Conservation (phyloP, 1,140 invertebrate genomes). For the Argopecten irradians region DNA sequence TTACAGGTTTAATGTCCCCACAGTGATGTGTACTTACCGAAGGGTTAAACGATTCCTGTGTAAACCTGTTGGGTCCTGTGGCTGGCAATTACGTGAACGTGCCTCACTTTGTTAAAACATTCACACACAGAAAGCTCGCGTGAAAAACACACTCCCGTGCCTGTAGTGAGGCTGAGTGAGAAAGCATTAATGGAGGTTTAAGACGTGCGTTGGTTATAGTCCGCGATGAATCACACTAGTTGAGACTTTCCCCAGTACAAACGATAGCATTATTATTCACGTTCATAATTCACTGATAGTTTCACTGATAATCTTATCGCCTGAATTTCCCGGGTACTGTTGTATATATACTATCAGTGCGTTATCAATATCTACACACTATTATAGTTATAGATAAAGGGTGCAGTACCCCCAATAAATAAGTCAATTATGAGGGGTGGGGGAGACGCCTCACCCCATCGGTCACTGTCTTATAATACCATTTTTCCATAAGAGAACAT, state of each 20-base stretch:
- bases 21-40: not conserved
- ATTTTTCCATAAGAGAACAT: too few relatives aligned
- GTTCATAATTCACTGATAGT: slow-evolving; percentile 17
- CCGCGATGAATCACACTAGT: not conserved
- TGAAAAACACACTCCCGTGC: not conserved
- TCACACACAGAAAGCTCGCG: not conserved
- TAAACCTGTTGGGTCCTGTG: not conserved
- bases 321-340: not conserved
- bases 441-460: too few relatives aligned
- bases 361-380: not conserved
- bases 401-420: too few relatives aligned
- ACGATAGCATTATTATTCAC: not conserved
- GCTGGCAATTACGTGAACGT: not conserved
- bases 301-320: not conserved
- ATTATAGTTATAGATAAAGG: too few relatives aligned
- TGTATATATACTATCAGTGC: not conserved
- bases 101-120: not conserved
- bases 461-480: too few relatives aligned
- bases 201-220: not conserved
- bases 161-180: slow-evolving; percentile 4
- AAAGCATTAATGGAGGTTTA: not conserved
- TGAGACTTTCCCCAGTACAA: not conserved
- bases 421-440: not conserved
- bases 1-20: not conserved
- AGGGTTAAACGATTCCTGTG: not conserved